Percentiles rank a stretch among this genome's conserved stretches.
These are phyloP conservation scores for Campylomormyrus tamandua DNA, from an alignment of 2,113 vertebrate genomes.

Conservation along the genomic window DNA sequence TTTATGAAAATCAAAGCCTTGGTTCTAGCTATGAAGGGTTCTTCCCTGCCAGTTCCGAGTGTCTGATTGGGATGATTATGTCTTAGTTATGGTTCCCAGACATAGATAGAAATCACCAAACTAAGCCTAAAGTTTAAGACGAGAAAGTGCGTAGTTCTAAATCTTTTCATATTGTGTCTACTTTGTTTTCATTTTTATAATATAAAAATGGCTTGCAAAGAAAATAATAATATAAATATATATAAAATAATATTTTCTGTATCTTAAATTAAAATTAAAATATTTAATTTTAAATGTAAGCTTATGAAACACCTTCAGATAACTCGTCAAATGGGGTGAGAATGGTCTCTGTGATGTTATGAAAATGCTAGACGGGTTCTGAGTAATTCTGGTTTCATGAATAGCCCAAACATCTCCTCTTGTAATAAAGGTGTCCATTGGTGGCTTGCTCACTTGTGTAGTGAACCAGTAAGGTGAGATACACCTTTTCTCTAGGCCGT, in stretches of 20 bases:
- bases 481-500: conserved; percentile 38
- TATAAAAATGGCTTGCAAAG: neutral
- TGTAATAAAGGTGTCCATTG: conserved; percentile 47
- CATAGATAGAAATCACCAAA: neutral
- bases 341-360: conserved; percentile 27
- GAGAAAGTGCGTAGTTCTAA: neutral
- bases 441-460: conserved; percentile 36
- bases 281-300: neutral
- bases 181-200: neutral
- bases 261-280: neutral
- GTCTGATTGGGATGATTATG: neutral
- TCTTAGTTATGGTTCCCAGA: neutral
- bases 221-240: neutral
- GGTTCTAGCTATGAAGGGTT: neutral
- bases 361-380: conserved; percentile 39
- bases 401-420: conserved; percentile 42
- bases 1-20: neutral
- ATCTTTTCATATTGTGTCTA: neutral
- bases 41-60: neutral
- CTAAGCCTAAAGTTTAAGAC: neutral
- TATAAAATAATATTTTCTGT: neutral
- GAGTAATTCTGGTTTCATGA: conserved; percentile 20
- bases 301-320: neutral
- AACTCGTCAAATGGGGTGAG: neutral
- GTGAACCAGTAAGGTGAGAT: conserved; percentile 35